A percentile compares a stretch with the other conserved stretches of the same genome.
Evolutionary conservation across 2,797 vertebrate species (phyloP).

Genomic region (Macroramphosus scolopax): DNA sequence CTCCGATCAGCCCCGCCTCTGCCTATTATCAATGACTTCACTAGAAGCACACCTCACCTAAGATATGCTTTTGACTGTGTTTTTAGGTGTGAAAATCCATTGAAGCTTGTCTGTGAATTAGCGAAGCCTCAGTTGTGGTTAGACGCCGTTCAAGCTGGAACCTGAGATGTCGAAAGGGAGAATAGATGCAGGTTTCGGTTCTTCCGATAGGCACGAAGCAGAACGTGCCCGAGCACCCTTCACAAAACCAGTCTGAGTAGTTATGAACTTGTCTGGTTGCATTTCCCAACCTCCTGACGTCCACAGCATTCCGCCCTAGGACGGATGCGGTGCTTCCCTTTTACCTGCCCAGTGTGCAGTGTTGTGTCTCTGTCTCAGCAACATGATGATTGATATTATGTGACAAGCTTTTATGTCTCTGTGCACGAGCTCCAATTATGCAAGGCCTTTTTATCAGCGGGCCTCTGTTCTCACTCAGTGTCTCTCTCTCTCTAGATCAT

Average conservation of each 20-base stretch:
- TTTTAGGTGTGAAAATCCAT: neutral
- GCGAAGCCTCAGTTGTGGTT: too few relatives aligned
- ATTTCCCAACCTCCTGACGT: slow-evolving; percentile 22
- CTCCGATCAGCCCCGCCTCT: slow-evolving; percentile 20
- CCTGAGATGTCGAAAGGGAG: too few relatives aligned
- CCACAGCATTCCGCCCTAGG: slow-evolving; percentile 12
- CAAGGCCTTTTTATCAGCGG: slow-evolving; percentile 13
- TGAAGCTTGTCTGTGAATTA: too few relatives aligned
- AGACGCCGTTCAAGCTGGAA: too few relatives aligned
- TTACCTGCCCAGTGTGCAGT: neutral
- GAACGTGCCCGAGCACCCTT: neutral
- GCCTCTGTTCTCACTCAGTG: slow-evolving; percentile 22
- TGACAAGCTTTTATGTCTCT: slow-evolving; percentile 45
- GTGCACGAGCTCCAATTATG: slow-evolving; percentile 39
- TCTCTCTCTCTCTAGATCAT: slow-evolving; percentile 33
- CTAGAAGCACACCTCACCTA: neutral
- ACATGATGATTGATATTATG: slow-evolving; percentile 29
- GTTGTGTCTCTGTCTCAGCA: slow-evolving; percentile 19
- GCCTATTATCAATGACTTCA: slow-evolving; percentile 34
- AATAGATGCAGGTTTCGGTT: slow-evolving; percentile 6
- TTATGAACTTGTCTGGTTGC: slow-evolving; percentile 40
- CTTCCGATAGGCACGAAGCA: neutral
- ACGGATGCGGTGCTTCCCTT: slow-evolving; percentile 13
- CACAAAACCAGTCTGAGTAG: slow-evolving; percentile 49
- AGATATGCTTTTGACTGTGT: too few relatives aligned